Evolutionary conservation across 1,140 invertebrate species (phyloP).

Genomic region (Aricia agestis): DNA sequence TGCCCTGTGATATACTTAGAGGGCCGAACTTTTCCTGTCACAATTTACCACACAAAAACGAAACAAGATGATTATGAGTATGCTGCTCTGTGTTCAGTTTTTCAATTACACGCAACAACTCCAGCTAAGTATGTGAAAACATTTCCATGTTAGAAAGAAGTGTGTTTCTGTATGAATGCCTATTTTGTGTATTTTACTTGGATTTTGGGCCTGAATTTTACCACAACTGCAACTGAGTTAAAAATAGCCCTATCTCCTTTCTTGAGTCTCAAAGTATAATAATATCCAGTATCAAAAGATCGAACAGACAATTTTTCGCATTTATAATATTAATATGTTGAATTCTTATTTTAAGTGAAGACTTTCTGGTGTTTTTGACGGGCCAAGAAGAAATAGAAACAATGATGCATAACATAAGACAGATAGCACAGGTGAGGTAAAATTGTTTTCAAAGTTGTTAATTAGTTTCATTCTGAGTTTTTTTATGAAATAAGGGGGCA

Average conservation of each 20-base stretch:
- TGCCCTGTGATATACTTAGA: conserved; percentile 92
- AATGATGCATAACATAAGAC: conserved; percentile 84
- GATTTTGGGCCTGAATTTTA: no score
- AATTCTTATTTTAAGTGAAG: conserved; percentile 78
- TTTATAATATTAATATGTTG: conserved; percentile 2
- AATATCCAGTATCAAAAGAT: no score
- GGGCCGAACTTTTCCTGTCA: conserved; percentile 91
- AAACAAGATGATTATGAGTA: conserved; percentile 91
- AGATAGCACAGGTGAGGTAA: conserved; percentile 81
- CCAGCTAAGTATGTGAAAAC: conserved; percentile 83
- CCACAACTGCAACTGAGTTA: no score
- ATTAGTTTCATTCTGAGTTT: conserved; percentile 19
- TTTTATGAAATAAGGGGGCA: no score
- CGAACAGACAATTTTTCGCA: no score
- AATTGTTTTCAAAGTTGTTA: conserved; percentile 22
- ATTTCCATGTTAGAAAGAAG: neutral
- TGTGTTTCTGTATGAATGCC: no score
- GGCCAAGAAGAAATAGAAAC: conserved; percentile 99
- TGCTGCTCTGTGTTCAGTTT: conserved; percentile 88
- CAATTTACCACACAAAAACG: conserved; percentile 85
- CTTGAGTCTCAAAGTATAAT: no score
- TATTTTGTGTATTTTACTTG: no score
- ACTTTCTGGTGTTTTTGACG: conserved; percentile 98
- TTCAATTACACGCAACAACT: conserved; percentile 92
- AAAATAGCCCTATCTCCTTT: no score